A percentile compares a stretch with the other conserved stretches of the same genome.
phyloP scores from a whole-genome alignment of 2,888 invertebrate genomes.

The Drosophila mimica region DNA sequence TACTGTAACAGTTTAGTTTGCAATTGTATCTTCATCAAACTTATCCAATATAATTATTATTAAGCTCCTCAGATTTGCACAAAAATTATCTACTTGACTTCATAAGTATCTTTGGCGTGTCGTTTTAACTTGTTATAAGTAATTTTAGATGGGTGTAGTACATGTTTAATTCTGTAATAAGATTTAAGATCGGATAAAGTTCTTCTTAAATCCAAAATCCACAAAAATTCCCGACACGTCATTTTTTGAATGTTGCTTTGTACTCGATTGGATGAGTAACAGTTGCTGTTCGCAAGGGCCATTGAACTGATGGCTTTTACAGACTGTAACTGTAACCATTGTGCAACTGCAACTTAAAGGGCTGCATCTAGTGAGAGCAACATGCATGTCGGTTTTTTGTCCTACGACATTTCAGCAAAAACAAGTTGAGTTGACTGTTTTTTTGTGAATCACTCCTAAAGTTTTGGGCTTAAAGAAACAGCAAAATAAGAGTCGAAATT shows the following conservation, averaged over 20 bases:
- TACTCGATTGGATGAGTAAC: constrained; percentile 10
- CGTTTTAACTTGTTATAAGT: too few species aligned
- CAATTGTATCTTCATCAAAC: background rate
- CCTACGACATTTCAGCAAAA: constrained; percentile 28
- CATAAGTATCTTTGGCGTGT: background rate
- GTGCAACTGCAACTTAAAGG: constrained; percentile 12
- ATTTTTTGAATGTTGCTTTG: constrained; percentile 1
- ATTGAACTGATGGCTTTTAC: constrained; percentile 7
- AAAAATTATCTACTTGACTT: background rate
- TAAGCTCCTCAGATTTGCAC: background rate
- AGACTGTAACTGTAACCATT: constrained; percentile 7
- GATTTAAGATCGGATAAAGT: background rate
- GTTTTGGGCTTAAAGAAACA: constrained; percentile 9
- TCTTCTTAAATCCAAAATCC: too few species aligned
- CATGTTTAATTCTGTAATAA: too few species aligned
- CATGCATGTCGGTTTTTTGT: constrained; percentile 43
- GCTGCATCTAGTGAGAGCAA: constrained; percentile 31
- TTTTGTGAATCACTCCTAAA: constrained; percentile 27
- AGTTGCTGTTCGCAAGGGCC: constrained; percentile 2
- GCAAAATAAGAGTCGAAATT: constrained; percentile 39
- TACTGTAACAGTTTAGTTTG: too few species aligned
- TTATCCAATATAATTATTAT: background rate
- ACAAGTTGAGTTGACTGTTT: constrained; percentile 26
- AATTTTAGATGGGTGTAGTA: background rate
- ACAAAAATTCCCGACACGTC: background rate